Base-by-base conservation (phyloP, 2,888 invertebrate species). In the Torymus aiolomorphi region DNA sequence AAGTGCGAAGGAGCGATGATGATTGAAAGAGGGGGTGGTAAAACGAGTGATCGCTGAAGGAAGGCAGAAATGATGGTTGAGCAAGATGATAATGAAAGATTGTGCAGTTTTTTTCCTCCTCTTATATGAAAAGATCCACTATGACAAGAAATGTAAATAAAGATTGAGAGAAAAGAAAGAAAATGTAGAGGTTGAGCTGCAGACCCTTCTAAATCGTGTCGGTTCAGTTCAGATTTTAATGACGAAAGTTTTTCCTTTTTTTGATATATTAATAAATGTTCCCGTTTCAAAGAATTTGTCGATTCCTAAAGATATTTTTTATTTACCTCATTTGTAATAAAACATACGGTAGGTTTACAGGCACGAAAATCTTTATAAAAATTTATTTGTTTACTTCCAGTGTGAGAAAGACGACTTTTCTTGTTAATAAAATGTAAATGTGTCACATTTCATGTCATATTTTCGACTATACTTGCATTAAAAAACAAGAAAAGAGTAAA, bases 91-190 rank as follows among this genome's bases (percentile, higher is more conserved):
- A 66, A 51, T 24, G n/a, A n/a, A n/a, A n/a, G 24, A 71, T 49
- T 76, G 72, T 76, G 78, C 66, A 74, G 76, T 70, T 73, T 70
- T 70, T 74, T 63, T 61, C 42, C 67, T 52, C 75, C 51, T 65
- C 52, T 74, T 70, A 49, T 49, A 51, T 49, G 24, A 42, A 73
- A 77, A 76, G 57, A 76, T 63, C 63, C 51, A 65, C 49, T 77
- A 75, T 72, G 66, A 78, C 75, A 65, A 78, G 52, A 78, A 24
- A 66, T 81, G 81, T 81, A 81, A 78, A 81, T 81, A 81, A 81
- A 75, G 51, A 78, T 75, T 78, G 16, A 78, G 51, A 81, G 67
- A 73, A 71, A 72, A 77, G 20, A 70, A 69, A 65, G 73, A 78
- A 31, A 67, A 24, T 24, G 24, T 56, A 75, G 80, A 78, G 78